phyloP scores from a whole-genome alignment of 2,888 invertebrate genomes.

The Tupiocoris notatus region DNA sequence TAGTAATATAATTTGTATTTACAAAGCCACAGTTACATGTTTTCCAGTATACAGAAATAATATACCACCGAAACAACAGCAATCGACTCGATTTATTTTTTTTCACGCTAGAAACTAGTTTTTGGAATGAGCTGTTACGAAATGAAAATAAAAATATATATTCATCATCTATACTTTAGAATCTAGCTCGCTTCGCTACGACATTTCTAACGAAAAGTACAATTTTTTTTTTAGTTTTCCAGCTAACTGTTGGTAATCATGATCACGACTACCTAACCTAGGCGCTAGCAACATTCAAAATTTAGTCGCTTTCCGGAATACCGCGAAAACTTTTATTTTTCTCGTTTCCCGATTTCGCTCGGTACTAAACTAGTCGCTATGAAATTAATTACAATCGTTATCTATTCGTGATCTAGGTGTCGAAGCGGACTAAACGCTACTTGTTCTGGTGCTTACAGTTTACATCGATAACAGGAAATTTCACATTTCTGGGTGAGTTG shows the following conservation, averaged over 20 bases:
- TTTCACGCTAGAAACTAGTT: conserved; percentile 6
- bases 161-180: neutral
- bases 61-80: neutral
- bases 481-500: no score
- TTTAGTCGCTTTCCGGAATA: no score
- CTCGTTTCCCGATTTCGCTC: no score
- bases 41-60: conserved; percentile 13
- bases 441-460: no score
- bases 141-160: conserved; percentile 8
- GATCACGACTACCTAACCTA: neutral
- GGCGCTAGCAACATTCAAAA: neutral
- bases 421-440: neutral
- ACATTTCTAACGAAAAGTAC: neutral
- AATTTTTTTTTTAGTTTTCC: neutral
- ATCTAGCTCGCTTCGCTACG: neutral
- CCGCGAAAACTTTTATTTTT: no score
- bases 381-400: neutral
- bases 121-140: conserved; percentile 30
- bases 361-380: no score
- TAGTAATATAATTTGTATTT: conserved; percentile 24
- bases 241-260: neutral
- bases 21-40: conserved; percentile 27
- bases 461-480: no score
- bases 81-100: conserved; percentile 19
- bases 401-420: neutral